Evolutionary conservation across 2,888 invertebrate genomes (phyloP).

Genomic region (Pterostichus niger): DNA sequence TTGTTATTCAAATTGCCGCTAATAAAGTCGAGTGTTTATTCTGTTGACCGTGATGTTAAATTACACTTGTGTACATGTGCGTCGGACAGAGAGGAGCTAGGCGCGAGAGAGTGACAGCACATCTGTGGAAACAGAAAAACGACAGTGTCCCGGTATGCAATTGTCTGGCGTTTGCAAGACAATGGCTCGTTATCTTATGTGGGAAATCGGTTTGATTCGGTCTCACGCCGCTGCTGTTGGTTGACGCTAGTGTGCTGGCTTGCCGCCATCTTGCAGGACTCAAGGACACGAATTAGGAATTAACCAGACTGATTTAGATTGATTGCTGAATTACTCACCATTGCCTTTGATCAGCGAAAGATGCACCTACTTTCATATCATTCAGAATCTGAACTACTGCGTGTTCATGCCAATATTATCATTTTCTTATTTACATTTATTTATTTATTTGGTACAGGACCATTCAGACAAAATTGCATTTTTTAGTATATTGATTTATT

Average conservation of each 20-base stretch:
- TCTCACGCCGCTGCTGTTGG: constrained; percentile 73
- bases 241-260: constrained; percentile 75
- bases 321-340: constrained; percentile 8
- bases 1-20: constrained; percentile 32
- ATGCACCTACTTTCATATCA: too few relatives aligned
- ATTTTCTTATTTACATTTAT: too few relatives aligned
- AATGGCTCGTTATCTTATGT: constrained; percentile 62
- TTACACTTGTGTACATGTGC: constrained; percentile 46
- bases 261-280: constrained; percentile 70
- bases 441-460: too few relatives aligned
- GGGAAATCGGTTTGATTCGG: constrained; percentile 68
- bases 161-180: constrained; percentile 61
- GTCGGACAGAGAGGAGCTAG: background rate
- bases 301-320: constrained; percentile 15
- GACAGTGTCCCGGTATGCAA: constrained; percentile 57
- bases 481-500: too few relatives aligned
- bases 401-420: too few relatives aligned
- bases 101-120: constrained; percentile 25
- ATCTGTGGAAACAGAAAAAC: constrained; percentile 52
- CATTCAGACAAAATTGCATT: too few relatives aligned
- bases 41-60: constrained; percentile 59
- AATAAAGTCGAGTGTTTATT: constrained; percentile 50
- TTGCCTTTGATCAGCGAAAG: background rate
- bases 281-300: constrained; percentile 45
- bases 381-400: too few relatives aligned